A percentile compares a stretch with the other conserved stretches of the same genome.
Conservation (phyloP, 2,888 invertebrate genomes). For the Tipula lateralis region DNA sequence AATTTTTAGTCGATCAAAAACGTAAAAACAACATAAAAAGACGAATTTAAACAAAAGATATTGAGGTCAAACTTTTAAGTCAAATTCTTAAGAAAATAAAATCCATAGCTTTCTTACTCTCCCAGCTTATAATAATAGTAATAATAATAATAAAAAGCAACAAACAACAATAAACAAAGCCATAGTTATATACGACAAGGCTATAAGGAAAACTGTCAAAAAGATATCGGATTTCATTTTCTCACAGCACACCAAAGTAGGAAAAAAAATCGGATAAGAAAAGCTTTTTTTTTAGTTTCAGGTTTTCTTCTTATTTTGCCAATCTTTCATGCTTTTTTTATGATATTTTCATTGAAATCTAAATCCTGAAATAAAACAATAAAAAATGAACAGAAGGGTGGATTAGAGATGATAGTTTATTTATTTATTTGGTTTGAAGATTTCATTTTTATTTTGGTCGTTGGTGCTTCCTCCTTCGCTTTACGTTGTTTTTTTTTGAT, state of each 20-base stretch:
- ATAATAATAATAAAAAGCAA: not conserved
- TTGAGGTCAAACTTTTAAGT: conserved; percentile 11
- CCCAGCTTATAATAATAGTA: not conserved
- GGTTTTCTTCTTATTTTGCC: not conserved
- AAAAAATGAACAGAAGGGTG: conserved; percentile 12
- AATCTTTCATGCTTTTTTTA: not conserved
- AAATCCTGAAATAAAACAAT: conserved; percentile 19
- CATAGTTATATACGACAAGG: not conserved
- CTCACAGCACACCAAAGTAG: not conserved
- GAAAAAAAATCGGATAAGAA: not conserved
- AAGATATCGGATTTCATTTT: not conserved
- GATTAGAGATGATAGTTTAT: conserved; percentile 27
- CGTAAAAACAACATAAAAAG: not conserved
- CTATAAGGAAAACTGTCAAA: not conserved
- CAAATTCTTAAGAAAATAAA: not conserved
- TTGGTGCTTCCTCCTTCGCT: not conserved
- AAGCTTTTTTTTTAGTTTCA: not conserved
- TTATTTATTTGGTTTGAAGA: not conserved
- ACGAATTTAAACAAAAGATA: not conserved
- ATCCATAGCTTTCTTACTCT: not conserved
- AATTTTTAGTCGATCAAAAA: not conserved
- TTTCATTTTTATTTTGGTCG: not conserved
- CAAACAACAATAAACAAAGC: not conserved
- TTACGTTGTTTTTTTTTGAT: not conserved
- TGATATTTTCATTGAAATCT: conserved; percentile 19